Conservation (phyloP, 1,140 invertebrate species). For the Euwallacea fornicatus region DNA sequence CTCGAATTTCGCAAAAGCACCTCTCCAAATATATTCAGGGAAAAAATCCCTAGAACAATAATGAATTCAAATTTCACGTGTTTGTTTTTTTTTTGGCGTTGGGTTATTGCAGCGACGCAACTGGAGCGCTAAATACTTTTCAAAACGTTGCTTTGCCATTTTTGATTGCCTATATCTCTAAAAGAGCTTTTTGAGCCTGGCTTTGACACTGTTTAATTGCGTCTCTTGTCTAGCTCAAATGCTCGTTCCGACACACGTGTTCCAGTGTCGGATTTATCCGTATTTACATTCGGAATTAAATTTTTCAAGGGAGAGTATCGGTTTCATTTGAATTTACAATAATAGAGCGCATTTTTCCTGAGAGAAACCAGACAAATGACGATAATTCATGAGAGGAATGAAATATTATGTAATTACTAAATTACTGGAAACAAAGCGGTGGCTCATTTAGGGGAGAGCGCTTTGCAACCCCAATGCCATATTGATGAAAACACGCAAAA, state of each 20-base stretch:
- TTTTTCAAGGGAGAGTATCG: too few species aligned
- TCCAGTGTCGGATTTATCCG: neutral
- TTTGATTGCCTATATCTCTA: conserved; percentile 7
- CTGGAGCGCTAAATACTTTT: neutral
- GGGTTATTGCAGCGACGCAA: neutral
- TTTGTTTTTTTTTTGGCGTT: neutral
- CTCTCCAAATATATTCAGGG: too few species aligned
- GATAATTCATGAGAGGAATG: neutral
- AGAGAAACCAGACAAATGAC: too few species aligned
- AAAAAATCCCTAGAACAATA: too few species aligned
- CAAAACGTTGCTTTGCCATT: conserved; percentile 5
- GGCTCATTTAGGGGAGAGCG: conserved; percentile 7
- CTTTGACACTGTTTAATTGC: conserved; percentile 6
- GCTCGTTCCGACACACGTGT: conserved; percentile 1
- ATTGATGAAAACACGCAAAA: conserved; percentile 3
- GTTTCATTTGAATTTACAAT: too few species aligned
- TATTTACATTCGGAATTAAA: too few species aligned
- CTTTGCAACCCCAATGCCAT: conserved; percentile 3
- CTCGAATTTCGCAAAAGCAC: too few species aligned
- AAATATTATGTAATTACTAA: conserved; percentile 11
- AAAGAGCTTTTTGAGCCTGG: conserved; percentile 3
- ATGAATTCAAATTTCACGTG: too few species aligned
- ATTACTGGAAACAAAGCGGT: conserved; percentile 3
- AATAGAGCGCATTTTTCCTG: too few species aligned
- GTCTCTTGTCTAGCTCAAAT: neutral